These are phyloP conservation scores for Pedionomus torquatus DNA, from an alignment of 2,113 vertebrate genomes.

Conservation along the genomic window DNA sequence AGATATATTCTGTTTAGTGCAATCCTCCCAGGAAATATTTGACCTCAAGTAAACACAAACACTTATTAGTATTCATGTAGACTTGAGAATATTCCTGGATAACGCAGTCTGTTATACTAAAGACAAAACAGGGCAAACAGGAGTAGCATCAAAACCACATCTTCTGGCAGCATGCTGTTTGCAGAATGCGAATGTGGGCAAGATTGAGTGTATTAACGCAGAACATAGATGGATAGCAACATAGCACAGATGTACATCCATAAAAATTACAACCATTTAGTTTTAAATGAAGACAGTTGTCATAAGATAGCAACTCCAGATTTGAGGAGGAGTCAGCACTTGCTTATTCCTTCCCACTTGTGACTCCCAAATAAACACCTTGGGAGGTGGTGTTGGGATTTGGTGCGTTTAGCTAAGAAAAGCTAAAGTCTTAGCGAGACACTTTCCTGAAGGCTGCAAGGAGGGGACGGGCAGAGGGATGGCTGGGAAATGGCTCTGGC, in stretches of 20 bases:
- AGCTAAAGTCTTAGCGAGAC: constrained; percentile 15
- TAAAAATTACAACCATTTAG: background rate
- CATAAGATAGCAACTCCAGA: background rate
- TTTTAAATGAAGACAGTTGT: background rate
- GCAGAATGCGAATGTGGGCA: background rate
- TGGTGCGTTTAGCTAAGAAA: constrained; percentile 1
- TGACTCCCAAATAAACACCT: background rate
- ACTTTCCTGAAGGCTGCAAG: constrained; percentile 53
- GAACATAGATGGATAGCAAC: background rate
- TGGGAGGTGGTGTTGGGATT: background rate
- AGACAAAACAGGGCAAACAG: background rate
- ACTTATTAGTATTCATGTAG: background rate
- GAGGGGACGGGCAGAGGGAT: constrained; percentile 10
- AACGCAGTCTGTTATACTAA: background rate
- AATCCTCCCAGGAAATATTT: background rate
- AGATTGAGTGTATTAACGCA: background rate
- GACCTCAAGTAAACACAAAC: background rate
- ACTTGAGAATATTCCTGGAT: background rate
- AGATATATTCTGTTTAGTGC: background rate
- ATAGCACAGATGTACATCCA: background rate
- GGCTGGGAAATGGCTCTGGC: constrained; percentile 53
- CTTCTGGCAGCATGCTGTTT: background rate
- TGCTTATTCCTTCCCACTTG: background rate
- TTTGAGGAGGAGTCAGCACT: background rate
- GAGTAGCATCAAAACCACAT: background rate